Evolutionary conservation across 1,140 invertebrate species (phyloP).

Genomic region (Hyphantria cunea): DNA sequence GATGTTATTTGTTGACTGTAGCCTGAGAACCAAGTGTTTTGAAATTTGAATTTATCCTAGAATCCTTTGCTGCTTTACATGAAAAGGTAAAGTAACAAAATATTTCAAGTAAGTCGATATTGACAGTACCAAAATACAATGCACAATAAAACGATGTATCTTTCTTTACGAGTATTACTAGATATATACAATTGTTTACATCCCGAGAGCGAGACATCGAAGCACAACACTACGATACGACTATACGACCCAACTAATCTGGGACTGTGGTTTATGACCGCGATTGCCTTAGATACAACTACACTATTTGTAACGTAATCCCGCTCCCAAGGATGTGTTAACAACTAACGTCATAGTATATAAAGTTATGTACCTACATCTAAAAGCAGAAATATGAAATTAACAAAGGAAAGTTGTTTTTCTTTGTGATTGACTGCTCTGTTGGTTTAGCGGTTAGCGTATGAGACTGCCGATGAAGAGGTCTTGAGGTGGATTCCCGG

Average conservation of each 20-base stretch:
- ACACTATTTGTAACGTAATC: conserved; percentile 23
- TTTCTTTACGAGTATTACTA: conserved; percentile 42
- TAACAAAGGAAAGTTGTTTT: no score
- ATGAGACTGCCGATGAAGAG: no score
- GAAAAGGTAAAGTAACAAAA: background rate
- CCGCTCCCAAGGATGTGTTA: conserved; percentile 2
- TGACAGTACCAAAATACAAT: background rate
- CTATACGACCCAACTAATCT: conserved; percentile 37
- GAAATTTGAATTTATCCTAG: no score
- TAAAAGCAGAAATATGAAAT: background rate
- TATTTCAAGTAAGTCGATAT: background rate
- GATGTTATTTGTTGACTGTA: no score
- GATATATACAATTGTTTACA: conserved; percentile 44
- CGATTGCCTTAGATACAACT: conserved; percentile 22
- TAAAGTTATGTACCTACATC: background rate
- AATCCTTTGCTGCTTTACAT: no score
- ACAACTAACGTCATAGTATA: background rate
- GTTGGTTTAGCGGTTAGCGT: no score
- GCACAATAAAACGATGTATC: conserved; percentile 27
- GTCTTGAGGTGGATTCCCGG: no score
- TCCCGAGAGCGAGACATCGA: conserved; percentile 20
- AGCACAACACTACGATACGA: background rate
- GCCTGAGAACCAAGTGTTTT: no score
- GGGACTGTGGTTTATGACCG: conserved; percentile 41
- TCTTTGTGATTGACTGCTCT: no score